Percentiles rank a stretch among this genome's conserved stretches.
These are phyloP conservation scores for Tetranychus piercei DNA, from an alignment of 2,888 invertebrate genomes.

Conservation along the genomic window DNA sequence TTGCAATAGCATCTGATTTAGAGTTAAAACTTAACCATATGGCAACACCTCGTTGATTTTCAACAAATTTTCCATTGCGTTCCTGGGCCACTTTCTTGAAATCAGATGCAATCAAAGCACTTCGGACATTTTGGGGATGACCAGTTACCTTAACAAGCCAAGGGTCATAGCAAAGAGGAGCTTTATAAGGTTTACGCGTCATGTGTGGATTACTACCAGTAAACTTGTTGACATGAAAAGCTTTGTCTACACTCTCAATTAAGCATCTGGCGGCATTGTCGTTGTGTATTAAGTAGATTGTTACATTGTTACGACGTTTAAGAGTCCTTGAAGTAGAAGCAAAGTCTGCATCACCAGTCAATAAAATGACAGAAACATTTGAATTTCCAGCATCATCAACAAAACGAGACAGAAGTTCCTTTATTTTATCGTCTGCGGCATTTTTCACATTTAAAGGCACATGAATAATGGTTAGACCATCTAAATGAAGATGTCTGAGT, in stretches of 20 bases:
- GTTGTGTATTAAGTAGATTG: neutral
- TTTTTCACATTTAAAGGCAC: constrained; percentile 59
- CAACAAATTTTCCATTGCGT: no score
- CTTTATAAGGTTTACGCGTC: no score
- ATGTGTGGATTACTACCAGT: no score
- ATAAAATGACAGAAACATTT: constrained; percentile 33
- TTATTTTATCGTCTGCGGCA: constrained; percentile 71
- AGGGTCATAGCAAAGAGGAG: no score
- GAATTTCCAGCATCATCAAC: constrained; percentile 51
- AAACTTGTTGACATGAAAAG: neutral
- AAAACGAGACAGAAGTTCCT: constrained; percentile 62
- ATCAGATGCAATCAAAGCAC: no score
- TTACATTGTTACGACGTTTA: neutral
- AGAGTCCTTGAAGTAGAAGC: constrained; percentile 6
- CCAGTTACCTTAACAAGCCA: no score
- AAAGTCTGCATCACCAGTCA: constrained; percentile 30
- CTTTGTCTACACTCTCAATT: neutral
- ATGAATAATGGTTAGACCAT: constrained; percentile 68
- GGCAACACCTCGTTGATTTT: no score
- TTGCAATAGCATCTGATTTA: no score
- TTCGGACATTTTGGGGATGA: no score
- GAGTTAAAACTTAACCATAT: no score
- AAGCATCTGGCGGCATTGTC: neutral
- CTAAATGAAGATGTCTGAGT: constrained; percentile 44
- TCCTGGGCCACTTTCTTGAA: no score